Evolutionary conservation across 2,797 vertebrate genomes (phyloP).

Genomic region (Chloroceryle amazona): DNA sequence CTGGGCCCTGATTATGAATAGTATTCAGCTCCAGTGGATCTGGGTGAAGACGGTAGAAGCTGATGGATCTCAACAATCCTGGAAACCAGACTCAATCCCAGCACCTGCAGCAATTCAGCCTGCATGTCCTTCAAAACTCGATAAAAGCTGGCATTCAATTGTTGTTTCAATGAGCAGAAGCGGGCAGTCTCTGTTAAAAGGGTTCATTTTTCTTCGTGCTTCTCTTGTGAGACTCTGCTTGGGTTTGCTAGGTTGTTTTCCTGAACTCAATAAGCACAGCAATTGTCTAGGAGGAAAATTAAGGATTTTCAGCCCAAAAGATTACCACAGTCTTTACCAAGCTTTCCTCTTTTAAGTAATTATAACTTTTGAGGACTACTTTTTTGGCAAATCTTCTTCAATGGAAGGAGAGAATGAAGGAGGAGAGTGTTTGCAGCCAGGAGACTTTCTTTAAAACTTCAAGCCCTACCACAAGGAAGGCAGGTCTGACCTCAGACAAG

Average conservation of each 20-base stretch:
- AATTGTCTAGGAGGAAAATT: not conserved
- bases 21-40: not conserved
- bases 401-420: not conserved
- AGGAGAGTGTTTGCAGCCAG: not conserved
- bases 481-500: accelerated
- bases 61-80: not conserved
- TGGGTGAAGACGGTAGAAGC: not conserved
- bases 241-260: not conserved
- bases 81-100: not conserved
- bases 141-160: not conserved
- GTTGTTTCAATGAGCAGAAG: not conserved
- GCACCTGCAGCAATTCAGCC: not conserved
- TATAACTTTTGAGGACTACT: not conserved
- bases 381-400: not conserved
- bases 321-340: not conserved
- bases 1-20: not conserved
- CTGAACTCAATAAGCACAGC: not conserved
- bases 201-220: not conserved
- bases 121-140: not conserved
- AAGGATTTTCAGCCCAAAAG: not conserved
- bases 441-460: not conserved
- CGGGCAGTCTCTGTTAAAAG: not conserved
- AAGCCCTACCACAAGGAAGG: not conserved
- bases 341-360: not conserved
- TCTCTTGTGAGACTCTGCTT: not conserved